Base-by-base conservation (phyloP, 2,888 invertebrate species). In the Amphiduros pacificus region DNA sequence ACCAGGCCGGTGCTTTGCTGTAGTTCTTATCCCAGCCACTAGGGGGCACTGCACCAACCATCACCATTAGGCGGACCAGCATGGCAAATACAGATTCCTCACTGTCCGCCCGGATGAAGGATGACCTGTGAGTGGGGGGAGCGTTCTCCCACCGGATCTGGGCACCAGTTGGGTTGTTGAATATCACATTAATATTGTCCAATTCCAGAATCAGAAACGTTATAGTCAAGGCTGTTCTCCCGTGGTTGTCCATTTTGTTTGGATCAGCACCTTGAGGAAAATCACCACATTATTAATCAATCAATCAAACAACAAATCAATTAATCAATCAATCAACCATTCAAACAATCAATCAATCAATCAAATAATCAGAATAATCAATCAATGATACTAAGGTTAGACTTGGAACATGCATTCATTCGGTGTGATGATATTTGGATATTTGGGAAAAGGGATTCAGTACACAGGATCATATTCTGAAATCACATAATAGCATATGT, bases 161-260 rank as follows among this genome's bases (percentile, higher is more conserved):
- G 9, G 41, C n/a, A 14, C 41, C 55, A 14, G 32, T 28, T n/a
- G 55, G 41, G 5, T 31, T 41, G 27, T 20, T 55, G 28, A 55
- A 20, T 5, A 28, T n/a, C n/a, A n/a, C n/a, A n/a, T n/a, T n/a
- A n/a, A 59, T 59, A 31, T 59, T 51, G 40, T 59, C 59, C 52
- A 53, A 26, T 28, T 59, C 59, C 27, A 52, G 41, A 27, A 59
- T 59, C 20, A 53, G 32, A 27, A 59, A 53, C 28, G 53, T 44
- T 2, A 59, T 51, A 14, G 36, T 51, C 1, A 59, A 27, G 9
- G 59, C 41, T 9, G 53, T 36, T 20, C 59, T 26, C 6, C 36
- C 22, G 17, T 59, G 53, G 44, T 40, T 52, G 52, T 59, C 59
- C 36, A 36, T 22, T 31, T 36, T 41, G 24, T 59, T 59, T 11